phyloP scores from a whole-genome alignment of 2,888 invertebrate genomes.

The Carcina quercana region DNA sequence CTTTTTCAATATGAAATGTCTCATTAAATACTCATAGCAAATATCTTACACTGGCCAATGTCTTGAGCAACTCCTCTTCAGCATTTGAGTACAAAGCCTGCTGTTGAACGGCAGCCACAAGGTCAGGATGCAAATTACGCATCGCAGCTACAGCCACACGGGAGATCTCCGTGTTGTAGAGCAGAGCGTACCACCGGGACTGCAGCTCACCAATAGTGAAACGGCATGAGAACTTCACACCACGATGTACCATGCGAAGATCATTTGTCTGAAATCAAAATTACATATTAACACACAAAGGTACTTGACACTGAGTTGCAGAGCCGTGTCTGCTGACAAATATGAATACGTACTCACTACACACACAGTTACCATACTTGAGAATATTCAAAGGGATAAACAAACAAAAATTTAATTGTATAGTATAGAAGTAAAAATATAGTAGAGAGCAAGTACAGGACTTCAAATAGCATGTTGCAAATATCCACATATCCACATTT shows the following conservation, averaged over 20 bases:
- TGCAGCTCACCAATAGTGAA: constrained; percentile 96
- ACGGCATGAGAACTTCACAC: constrained; percentile 96
- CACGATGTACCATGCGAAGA: constrained; percentile 87
- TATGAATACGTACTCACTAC: too few relatives aligned
- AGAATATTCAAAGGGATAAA: too few relatives aligned
- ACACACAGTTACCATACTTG: too few relatives aligned
- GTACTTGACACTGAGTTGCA: too few relatives aligned
- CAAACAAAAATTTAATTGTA: too few relatives aligned
- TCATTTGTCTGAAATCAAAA: constrained; percentile 78
- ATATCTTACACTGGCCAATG: constrained; percentile 82
- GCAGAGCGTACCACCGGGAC: constrained; percentile 95
- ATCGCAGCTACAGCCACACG: constrained; percentile 94
- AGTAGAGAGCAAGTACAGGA: too few relatives aligned
- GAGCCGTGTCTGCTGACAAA: too few relatives aligned
- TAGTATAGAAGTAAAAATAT: too few relatives aligned
- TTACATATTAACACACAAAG: not conserved
- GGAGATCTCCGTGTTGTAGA: constrained; percentile 96
- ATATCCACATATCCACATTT: too few relatives aligned
- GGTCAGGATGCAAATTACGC: constrained; percentile 93
- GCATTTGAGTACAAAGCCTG: constrained; percentile 91
- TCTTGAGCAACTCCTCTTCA: constrained; percentile 91
- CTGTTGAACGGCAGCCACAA: constrained; percentile 89
- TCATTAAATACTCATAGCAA: too few relatives aligned
- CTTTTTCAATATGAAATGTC: too few relatives aligned
- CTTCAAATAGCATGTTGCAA: too few relatives aligned